phyloP scores from a whole-genome alignment of 2,797 vertebrate species.

The Peromyscus melanophrys region DNA sequence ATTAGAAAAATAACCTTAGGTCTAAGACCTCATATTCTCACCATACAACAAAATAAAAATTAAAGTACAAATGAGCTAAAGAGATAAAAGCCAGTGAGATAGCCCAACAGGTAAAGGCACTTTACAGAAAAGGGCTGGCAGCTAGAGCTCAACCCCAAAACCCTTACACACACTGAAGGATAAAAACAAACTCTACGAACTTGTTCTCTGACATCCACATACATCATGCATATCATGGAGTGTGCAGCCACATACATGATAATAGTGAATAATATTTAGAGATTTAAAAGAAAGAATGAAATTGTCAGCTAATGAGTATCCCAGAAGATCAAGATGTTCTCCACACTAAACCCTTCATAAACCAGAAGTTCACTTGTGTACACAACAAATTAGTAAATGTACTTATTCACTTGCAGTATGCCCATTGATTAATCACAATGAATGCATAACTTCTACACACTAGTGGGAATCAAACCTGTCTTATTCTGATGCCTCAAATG shows the following conservation, averaged over 20 bases:
- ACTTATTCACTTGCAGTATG: not conserved
- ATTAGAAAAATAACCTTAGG: not conserved
- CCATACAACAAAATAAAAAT: not conserved
- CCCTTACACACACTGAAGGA: not conserved
- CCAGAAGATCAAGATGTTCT: not conserved
- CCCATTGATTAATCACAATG: not conserved
- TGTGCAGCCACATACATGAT: not conserved
- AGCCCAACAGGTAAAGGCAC: not conserved
- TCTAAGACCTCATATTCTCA: conserved; percentile 22
- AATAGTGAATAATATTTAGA: not conserved
- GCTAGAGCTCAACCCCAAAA: not conserved
- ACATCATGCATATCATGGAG: not conserved
- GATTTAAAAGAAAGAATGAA: not conserved
- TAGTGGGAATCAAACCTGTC: not conserved
- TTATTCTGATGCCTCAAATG: not conserved
- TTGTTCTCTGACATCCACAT: not conserved
- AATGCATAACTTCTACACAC: not conserved
- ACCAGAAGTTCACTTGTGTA: not conserved
- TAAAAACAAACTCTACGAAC: not conserved
- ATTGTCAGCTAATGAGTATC: not conserved
- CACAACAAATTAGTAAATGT: not conserved
- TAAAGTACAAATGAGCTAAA: not conserved
- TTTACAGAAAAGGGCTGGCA: no score
- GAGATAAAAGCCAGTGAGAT: not conserved
- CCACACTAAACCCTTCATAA: not conserved